Evolutionary conservation across 2,797 vertebrate species (phyloP).

Genomic region (Manis javanica): DNA sequence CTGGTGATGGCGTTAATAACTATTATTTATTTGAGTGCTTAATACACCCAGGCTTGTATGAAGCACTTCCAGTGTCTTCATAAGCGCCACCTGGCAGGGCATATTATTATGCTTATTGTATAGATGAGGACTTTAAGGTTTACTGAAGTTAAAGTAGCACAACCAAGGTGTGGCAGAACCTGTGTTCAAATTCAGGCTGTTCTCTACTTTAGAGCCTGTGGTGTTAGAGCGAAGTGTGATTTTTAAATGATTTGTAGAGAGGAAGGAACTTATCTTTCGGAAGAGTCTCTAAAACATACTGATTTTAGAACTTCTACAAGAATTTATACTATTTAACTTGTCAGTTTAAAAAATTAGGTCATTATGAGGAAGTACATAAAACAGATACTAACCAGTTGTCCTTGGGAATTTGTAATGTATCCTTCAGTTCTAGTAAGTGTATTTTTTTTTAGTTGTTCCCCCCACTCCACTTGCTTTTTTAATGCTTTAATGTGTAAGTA

Average conservation of each 20-base stretch:
- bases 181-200: background rate
- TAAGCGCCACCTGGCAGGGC: background rate
- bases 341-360: slow-evolving; percentile 10
- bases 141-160: background rate
- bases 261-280: background rate
- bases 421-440: background rate
- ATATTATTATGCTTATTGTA: background rate
- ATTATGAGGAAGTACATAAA: background rate
- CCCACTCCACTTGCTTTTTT: background rate
- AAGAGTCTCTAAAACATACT: slow-evolving; percentile 26
- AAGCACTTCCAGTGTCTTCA: background rate
- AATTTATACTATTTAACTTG: slow-evolving; percentile 31
- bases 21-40: background rate
- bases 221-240: background rate
- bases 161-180: background rate
- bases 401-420: background rate
- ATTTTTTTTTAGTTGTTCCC: background rate
- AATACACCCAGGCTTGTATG: background rate
- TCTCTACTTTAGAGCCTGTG: background rate
- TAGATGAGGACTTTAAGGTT: background rate
- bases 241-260: slow-evolving; percentile 34
- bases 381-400: background rate
- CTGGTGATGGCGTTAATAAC: background rate
- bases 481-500: background rate
- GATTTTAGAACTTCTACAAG: slow-evolving; percentile 16